Percentiles rank a stretch among this genome's conserved stretches.
Evolutionary conservation across 1,140 invertebrate genomes (phyloP).

Genomic region (Drosophila ercepeae): DNA sequence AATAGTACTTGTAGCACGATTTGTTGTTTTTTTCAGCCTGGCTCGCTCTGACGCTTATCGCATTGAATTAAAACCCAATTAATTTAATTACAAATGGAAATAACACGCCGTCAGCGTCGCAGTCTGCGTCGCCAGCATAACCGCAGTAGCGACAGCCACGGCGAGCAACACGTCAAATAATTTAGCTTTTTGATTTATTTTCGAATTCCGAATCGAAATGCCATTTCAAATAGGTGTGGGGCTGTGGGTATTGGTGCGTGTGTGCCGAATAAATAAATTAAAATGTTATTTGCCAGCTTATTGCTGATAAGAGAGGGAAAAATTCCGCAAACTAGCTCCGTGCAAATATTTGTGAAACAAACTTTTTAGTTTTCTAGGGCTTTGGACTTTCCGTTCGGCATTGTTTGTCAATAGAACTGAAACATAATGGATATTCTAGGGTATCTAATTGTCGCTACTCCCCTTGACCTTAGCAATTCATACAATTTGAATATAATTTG

Average conservation of each 20-base stretch:
- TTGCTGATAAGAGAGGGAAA: slow-evolving; percentile 52
- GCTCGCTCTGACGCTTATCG: slow-evolving; percentile 46
- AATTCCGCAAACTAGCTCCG: slow-evolving; percentile 9
- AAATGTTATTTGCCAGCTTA: slow-evolving; percentile 72
- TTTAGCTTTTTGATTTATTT: slow-evolving; percentile 74
- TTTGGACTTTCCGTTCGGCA: slow-evolving; percentile 1
- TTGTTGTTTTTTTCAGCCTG: background rate
- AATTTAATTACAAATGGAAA: slow-evolving; percentile 84
- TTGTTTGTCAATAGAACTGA: too few species aligned
- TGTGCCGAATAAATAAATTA: slow-evolving; percentile 76
- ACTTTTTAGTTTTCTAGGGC: background rate
- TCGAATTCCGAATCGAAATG: slow-evolving; percentile 25
- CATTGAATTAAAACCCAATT: slow-evolving; percentile 83
- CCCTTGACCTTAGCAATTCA: background rate
- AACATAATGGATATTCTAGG: too few species aligned
- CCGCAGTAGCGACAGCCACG: slow-evolving; percentile 6
- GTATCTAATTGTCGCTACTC: background rate
- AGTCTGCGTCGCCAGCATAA: slow-evolving; percentile 9
- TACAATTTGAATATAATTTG: slow-evolving; percentile 55
- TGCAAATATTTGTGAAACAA: slow-evolving; percentile 11
- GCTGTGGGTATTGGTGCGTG: slow-evolving; percentile 10
- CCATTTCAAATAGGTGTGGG: background rate
- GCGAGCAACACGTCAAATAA: slow-evolving; percentile 56
- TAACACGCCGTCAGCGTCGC: slow-evolving; percentile 60
- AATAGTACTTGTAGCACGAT: slow-evolving; percentile 1